phyloP scores from a whole-genome alignment of 2,888 invertebrate genomes.

The Nemotelus pantherinus region DNA sequence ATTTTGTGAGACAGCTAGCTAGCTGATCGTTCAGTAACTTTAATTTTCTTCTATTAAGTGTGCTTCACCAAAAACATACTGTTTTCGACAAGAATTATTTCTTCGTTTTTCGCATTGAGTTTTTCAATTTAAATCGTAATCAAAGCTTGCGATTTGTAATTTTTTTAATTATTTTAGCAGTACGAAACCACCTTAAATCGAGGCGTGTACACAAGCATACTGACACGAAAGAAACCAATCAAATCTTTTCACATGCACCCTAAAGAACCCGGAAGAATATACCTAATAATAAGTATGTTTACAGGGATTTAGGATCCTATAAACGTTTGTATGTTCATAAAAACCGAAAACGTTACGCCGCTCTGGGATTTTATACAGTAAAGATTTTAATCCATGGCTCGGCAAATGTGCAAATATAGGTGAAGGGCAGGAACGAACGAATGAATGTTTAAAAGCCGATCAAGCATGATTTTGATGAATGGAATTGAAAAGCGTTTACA shows the following conservation, averaged over 20 bases:
- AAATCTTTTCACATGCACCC: not conserved
- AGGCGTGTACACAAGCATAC: not conserved
- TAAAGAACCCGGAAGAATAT: slow-evolving; percentile 23
- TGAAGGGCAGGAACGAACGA: not conserved
- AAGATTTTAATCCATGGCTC: slow-evolving; percentile 41
- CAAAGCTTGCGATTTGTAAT: not conserved
- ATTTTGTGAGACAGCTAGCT: not conserved
- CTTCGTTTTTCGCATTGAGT: not conserved
- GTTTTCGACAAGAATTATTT: not conserved
- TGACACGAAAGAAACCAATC: slow-evolving; percentile 27
- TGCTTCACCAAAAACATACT: not conserved
- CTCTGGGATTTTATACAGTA: not conserved
- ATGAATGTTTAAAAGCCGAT: not conserved
- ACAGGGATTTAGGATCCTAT: slow-evolving; percentile 35
- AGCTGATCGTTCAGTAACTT: not conserved
- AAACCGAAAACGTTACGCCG: slow-evolving; percentile 19
- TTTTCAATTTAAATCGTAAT: not conserved
- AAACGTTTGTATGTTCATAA: slow-evolving; percentile 17
- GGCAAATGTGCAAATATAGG: slow-evolving; percentile 35
- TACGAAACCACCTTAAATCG: not conserved
- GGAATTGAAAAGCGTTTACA: not conserved
- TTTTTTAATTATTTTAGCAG: not conserved
- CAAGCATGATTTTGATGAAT: not conserved
- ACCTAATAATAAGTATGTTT: slow-evolving; percentile 28
- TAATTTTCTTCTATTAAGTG: not conserved